A percentile compares a stretch with the other conserved stretches of the same genome.
Conservation (phyloP, 2,888 invertebrate species). For the Chrysodeixis includens region DNA sequence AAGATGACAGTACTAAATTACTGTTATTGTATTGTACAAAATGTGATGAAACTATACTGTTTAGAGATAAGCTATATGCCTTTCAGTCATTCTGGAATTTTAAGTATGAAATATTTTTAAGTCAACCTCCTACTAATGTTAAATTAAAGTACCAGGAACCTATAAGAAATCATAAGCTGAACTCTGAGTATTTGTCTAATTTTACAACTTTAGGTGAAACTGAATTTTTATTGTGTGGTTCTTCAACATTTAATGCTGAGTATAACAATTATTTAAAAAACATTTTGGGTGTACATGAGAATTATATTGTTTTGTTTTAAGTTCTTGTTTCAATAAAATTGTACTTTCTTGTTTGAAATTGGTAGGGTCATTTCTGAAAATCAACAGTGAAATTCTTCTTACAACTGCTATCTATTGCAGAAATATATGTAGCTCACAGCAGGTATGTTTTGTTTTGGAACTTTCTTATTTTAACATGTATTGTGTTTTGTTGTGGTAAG, state of each 20-base stretch:
- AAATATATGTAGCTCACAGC: too few species aligned
- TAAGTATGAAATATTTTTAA: conserved; percentile 90
- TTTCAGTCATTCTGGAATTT: conserved; percentile 93
- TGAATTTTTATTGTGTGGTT: conserved; percentile 91
- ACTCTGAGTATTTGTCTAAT: conserved; percentile 69
- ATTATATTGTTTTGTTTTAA: conserved; percentile 70
- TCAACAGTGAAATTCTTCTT: neutral
- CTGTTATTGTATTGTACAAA: conserved; percentile 90
- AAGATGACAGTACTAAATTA: conserved; percentile 91
- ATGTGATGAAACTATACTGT: conserved; percentile 88
- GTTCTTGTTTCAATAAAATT: conserved; percentile 18
- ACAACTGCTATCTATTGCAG: too few species aligned
- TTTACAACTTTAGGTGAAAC: conserved; percentile 71
- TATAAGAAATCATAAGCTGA: conserved; percentile 77
- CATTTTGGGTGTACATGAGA: conserved; percentile 65
- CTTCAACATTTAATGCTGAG: conserved; percentile 86
- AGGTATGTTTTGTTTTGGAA: too few species aligned
- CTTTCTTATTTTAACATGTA: too few species aligned
- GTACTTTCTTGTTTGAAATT: neutral
- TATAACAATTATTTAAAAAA: conserved; percentile 73
- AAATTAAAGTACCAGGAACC: conserved; percentile 87
- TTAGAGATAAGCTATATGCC: conserved; percentile 90
- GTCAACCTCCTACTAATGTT: conserved; percentile 53
- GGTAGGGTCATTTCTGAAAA: neutral
- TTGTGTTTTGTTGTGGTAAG: too few species aligned